Evolutionary conservation across 2,888 invertebrate species (phyloP), one percentile per base, ranked within the genome.

Genomic region (Argyresthia albistria): DNA sequence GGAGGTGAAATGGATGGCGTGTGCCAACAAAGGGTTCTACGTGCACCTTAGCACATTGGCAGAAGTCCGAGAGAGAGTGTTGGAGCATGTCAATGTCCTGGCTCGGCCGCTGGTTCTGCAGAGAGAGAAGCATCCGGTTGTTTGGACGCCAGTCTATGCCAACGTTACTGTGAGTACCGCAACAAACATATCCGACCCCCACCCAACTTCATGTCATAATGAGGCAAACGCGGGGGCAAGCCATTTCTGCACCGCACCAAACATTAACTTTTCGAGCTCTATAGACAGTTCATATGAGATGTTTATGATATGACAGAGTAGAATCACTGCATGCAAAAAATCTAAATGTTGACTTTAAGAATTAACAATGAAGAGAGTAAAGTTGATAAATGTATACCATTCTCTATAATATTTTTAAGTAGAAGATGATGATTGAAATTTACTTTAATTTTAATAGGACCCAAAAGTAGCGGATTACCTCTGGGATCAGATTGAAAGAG

Each of bases 1-100:
- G 59, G 96, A 98, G 72, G 95, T 98, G 58, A 95, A 96, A 71
- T 97, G 97, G 96, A 99, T 99, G 97, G 99, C 99, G 50, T 99
- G 99, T 79, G 94, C 94, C 25, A 99, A 99, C 80, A 93, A 96
- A 80, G 98, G 98, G 10, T 98, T 94, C 80, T 98, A 96, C 87
- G 97, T 98, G 16, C 99, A 99, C 73, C 91, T 99, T 51, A 97
- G 97, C 60, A 98, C 98, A 36, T 89, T 97, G 70, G 97, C 99
- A 0, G 99, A 99, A 87, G 99, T 99, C 43, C 92, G 98, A 54
- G 99, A 99, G 84, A 95, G 99, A 84, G 98, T 94, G 1, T 86
- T 99, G 65, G 96, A 98, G 75, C 99, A 99, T 76, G 95, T 99
- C 63, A 96, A 97, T 54, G 98, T 99, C 42, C 93, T 99, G 92